These are phyloP conservation scores for Squalus acanthias DNA, from an alignment of 2,797 vertebrate genomes.

Conservation along the genomic window DNA sequence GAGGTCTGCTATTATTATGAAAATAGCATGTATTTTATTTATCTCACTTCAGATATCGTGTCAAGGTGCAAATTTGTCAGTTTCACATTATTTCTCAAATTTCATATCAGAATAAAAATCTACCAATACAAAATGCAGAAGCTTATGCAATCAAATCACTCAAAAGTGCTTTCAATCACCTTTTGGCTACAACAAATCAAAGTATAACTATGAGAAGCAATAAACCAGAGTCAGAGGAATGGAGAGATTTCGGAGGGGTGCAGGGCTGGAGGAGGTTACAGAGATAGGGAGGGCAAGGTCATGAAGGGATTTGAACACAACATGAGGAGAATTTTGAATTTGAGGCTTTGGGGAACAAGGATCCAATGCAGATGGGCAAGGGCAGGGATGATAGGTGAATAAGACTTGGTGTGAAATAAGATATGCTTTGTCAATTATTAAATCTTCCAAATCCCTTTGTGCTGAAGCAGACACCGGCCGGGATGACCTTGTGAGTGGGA, in stretches of 20 bases:
- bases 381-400: not conserved
- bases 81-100: not conserved
- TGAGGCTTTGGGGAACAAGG: not conserved
- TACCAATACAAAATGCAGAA: not conserved
- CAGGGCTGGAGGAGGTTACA: not conserved
- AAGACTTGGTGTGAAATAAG: not conserved
- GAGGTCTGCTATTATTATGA: not conserved
- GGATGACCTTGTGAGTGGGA: not conserved
- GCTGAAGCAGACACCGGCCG: not conserved
- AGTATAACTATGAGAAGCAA: not conserved
- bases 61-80: not conserved
- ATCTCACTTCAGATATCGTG: not conserved
- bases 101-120: not conserved
- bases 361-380: not conserved
- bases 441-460: not conserved
- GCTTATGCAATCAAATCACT: not conserved
- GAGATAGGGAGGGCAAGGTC: not conserved
- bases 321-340: not conserved
- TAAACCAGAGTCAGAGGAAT: not conserved
- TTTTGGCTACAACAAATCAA: not conserved
- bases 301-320: not conserved
- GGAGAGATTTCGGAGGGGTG: not conserved
- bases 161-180: not conserved
- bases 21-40: not conserved
- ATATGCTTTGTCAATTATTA: not conserved